Percentiles rank a stretch among this genome's conserved stretches.
Evolutionary conservation across 2,113 vertebrate species (phyloP).

Genomic region (Spilogale gracilis): DNA sequence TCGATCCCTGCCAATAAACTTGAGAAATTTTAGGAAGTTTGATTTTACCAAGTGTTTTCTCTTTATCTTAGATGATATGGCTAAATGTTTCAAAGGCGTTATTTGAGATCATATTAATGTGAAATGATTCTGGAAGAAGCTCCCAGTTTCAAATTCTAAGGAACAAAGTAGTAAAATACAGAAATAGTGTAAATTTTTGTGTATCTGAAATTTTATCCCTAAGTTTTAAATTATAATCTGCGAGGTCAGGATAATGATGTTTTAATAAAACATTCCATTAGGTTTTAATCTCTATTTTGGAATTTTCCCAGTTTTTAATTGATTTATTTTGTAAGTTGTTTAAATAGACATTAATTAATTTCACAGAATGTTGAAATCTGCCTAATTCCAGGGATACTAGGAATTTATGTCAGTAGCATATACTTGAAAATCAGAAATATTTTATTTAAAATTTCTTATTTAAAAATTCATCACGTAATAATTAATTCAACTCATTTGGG

Average conservation of each 20-base stretch:
- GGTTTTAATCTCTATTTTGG: not conserved
- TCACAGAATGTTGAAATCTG: not conserved
- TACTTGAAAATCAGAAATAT: not conserved
- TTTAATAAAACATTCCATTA: not conserved
- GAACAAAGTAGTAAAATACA: not conserved
- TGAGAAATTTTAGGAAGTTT: not conserved
- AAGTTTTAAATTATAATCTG: not conserved
- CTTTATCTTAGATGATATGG: not conserved
- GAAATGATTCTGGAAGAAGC: not conserved
- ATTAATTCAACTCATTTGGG: not conserved
- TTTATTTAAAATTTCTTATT: conserved; percentile 32
- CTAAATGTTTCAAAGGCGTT: not conserved
- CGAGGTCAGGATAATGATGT: not conserved
- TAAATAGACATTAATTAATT: conserved; percentile 55
- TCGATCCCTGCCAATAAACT: not conserved
- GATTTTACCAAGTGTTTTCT: no score
- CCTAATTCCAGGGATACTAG: not conserved
- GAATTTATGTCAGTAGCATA: not conserved
- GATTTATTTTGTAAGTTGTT: not conserved
- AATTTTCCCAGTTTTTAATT: not conserved
- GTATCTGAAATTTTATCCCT: not conserved
- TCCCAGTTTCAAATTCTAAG: not conserved
- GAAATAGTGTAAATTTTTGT: not conserved
- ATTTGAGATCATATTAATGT: not conserved
- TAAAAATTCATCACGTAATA: not conserved